phyloP scores from a whole-genome alignment of 2,888 invertebrate species.

The Drosophila melanocephala region DNA sequence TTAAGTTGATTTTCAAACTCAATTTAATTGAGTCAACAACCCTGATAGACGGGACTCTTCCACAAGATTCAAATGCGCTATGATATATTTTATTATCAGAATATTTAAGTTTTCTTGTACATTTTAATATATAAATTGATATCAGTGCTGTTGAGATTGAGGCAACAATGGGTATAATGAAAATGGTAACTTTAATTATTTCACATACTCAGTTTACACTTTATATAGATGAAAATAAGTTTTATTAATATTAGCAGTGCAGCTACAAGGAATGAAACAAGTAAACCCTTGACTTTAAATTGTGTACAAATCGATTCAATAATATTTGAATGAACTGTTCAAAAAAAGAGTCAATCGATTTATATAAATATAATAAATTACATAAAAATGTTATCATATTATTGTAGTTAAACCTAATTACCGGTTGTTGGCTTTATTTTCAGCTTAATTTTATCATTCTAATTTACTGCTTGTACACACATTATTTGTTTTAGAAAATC shows the following conservation, averaged over 20 bases:
- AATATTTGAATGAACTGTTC: constrained; percentile 65
- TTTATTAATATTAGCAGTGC: constrained; percentile 81
- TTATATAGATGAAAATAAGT: constrained; percentile 78
- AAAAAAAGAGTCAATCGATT: constrained; percentile 75
- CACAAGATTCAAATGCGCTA: constrained; percentile 27
- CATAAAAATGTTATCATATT: constrained; percentile 80
- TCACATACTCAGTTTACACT: constrained; percentile 78
- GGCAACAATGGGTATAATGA: constrained; percentile 69
- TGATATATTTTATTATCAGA: constrained; percentile 35
- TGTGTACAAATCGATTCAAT: constrained; percentile 74
- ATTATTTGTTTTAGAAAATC: constrained; percentile 64
- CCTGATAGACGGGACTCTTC: not conserved
- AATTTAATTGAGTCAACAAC: not conserved
- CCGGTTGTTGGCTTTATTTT: constrained; percentile 70
- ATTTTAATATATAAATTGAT: constrained; percentile 34
- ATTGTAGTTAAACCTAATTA: constrained; percentile 70
- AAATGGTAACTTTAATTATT: constrained; percentile 80
- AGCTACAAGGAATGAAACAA: constrained; percentile 83
- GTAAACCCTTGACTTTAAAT: constrained; percentile 79
- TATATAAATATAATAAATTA: constrained; percentile 82
- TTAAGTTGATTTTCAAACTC: not conserved
- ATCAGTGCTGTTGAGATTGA: constrained; percentile 56
- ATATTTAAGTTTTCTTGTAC: constrained; percentile 33
- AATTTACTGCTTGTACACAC: constrained; percentile 68
- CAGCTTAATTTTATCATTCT: constrained; percentile 58